Evolutionary conservation across 2,113 vertebrate species (phyloP).

Genomic region (Sturnira hondurensis): DNA sequence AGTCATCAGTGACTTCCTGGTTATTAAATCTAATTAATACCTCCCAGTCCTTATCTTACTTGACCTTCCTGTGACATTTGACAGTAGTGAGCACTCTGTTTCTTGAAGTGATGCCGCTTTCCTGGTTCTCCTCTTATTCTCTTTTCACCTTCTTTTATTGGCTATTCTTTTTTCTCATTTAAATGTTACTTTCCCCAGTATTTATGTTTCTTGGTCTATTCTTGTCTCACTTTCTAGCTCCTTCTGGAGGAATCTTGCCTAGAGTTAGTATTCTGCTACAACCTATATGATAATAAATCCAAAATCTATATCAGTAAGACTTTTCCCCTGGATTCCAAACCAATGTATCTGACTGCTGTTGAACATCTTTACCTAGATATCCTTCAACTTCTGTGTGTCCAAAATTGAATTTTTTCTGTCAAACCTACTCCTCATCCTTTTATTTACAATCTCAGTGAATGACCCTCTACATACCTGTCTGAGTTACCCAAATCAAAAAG

Average conservation of each 20-base stretch:
- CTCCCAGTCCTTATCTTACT: neutral
- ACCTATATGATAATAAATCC: neutral
- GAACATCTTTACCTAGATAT: neutral
- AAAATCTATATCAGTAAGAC: neutral
- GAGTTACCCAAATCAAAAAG: neutral
- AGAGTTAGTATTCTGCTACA: neutral
- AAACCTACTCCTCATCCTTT: neutral
- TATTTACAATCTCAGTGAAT: neutral
- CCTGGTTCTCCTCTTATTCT: neutral
- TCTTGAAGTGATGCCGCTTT: neutral
- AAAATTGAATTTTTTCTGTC: neutral
- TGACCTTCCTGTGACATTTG: neutral
- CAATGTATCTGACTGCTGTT: neutral
- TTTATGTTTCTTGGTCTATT: neutral
- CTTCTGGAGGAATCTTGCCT: neutral
- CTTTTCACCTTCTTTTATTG: neutral
- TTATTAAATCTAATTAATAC: neutral
- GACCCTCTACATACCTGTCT: neutral
- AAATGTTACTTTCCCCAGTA: neutral
- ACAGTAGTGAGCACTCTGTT: neutral
- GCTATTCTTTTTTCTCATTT: neutral
- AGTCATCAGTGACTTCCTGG: neutral
- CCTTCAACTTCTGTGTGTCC: neutral
- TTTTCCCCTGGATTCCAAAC: neutral
- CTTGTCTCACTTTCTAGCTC: neutral